Conservation (phyloP, 1,140 invertebrate genomes). For the Nilaparvata lugens region DNA sequence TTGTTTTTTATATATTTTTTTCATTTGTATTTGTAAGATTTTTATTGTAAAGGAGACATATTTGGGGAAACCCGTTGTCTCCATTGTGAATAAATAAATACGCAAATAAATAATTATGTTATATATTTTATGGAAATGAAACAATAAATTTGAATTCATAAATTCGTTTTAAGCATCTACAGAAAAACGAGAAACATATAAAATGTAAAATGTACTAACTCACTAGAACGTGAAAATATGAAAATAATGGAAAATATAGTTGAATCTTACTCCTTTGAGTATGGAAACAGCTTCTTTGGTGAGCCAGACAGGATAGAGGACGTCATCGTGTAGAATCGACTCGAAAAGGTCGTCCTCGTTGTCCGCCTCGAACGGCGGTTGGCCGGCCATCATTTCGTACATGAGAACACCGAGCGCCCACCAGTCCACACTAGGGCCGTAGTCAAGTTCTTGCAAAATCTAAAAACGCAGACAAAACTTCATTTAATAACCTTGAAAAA, state of each 20-base stretch:
- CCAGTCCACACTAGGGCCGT: slow-evolving; percentile 97
- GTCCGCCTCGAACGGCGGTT: slow-evolving; percentile 98
- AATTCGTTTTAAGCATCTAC: too few relatives aligned
- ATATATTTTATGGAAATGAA: too few relatives aligned
- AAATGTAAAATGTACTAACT: not conserved
- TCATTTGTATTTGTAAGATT: too few relatives aligned
- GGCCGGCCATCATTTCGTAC: slow-evolving; percentile 99
- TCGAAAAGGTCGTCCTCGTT: slow-evolving; percentile 99
- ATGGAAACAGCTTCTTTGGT: slow-evolving; percentile 94
- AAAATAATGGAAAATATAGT: too few relatives aligned
- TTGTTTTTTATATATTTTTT: too few relatives aligned
- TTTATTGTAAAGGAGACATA: too few relatives aligned
- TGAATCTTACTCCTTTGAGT: slow-evolving; percentile 70
- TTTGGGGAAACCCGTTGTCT: too few relatives aligned
- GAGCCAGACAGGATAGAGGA: slow-evolving; percentile 96
- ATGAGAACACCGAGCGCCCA: slow-evolving; percentile 97
- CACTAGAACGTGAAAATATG: not conserved
- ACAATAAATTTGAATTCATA: too few relatives aligned
- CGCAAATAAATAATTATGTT: too few relatives aligned
- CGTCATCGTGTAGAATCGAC: slow-evolving; percentile 95
- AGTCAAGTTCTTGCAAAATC: slow-evolving; percentile 91
- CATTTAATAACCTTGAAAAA: too few relatives aligned
- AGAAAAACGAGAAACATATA: too few relatives aligned
- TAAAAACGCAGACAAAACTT: slow-evolving; percentile 26
- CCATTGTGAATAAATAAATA: too few relatives aligned